Evolutionary conservation across 2,888 invertebrate species (phyloP).

Genomic region (Eurois occulta): DNA sequence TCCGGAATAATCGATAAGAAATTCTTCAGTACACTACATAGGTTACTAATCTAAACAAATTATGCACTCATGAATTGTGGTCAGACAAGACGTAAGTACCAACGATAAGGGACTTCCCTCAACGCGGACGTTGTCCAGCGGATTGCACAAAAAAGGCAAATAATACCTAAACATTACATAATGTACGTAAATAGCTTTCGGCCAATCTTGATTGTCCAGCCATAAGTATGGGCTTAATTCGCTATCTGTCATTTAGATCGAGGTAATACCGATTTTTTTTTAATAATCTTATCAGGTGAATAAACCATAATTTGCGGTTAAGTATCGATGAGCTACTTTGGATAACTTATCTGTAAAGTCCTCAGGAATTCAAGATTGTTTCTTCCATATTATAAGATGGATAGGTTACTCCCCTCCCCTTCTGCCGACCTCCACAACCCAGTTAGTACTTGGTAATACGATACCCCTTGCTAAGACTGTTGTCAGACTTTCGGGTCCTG

Average conservation of each 20-base stretch:
- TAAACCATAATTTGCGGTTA: neutral
- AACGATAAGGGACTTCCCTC: conserved; percentile 47
- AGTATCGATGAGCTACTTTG: neutral
- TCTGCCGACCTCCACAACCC: too few species aligned
- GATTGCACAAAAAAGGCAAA: conserved; percentile 2
- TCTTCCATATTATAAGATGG: neutral
- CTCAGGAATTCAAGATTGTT: neutral
- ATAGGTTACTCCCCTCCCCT: neutral
- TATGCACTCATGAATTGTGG: neutral
- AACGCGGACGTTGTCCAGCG: conserved; percentile 1
- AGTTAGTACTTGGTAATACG: too few species aligned
- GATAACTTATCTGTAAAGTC: neutral
- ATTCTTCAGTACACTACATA: neutral
- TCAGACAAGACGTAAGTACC: conserved; percentile 4
- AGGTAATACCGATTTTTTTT: neutral
- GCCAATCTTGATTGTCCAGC: conserved; percentile 19
- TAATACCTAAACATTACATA: conserved; percentile 1
- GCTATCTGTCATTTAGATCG: neutral
- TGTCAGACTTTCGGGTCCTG: too few species aligned
- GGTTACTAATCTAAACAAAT: neutral
- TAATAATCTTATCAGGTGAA: neutral
- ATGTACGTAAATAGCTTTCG: neutral
- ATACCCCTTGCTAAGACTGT: too few species aligned
- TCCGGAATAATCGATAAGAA: neutral
- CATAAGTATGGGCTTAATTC: neutral